Base-by-base conservation (phyloP, 2,888 invertebrate genomes). In the Tiphia femorata region DNA sequence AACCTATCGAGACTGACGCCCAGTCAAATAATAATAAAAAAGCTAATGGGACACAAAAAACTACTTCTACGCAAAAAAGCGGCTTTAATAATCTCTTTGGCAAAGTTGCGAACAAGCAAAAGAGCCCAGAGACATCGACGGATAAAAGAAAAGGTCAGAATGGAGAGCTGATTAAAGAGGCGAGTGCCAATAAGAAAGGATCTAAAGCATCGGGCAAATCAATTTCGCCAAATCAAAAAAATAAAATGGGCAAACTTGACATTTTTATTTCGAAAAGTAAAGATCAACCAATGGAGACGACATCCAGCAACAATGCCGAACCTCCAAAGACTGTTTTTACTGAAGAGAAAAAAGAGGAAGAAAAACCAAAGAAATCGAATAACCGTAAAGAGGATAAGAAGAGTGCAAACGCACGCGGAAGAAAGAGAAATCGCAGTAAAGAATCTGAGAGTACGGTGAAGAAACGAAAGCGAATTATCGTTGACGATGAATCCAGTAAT, bases 1-100 rank as follows among this genome's bases (percentile, higher is more conserved):
- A 42, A 29, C 6, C 41, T 19, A 3, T 21, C 41, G 8, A 56
- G 27, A 25, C 4, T n/a, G 58, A 50, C 20, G 42, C 48, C 43
- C 43, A 43, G 25, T 14, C 19, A 3, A 64, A 49, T 25, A 20
- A 37, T 20, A 58, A 71, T 21, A 62, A 60, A 12, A 73, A 72
- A 49, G 43, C 43, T 3, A 52, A 56, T 30, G 16, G 29, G 2
- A 19, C 52, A 3, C 79, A 78, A 37, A 60, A 64, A 30, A 19
- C 14, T 27, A 20, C 29, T 12, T 12, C 8, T 6, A 19, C 48
- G 17, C 56, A 62, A 5, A 48, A 47, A 12, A 56, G 54, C 42
- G 80, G 78, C 4, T 78, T 79, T 6, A 69, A 68, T 19, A 75
- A 74, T 60, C 64, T 82, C 4, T 82, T 81, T 62, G 74, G 70